Evolutionary conservation across 2,888 invertebrate genomes (phyloP).

Genomic region (Panorpa germanica): DNA sequence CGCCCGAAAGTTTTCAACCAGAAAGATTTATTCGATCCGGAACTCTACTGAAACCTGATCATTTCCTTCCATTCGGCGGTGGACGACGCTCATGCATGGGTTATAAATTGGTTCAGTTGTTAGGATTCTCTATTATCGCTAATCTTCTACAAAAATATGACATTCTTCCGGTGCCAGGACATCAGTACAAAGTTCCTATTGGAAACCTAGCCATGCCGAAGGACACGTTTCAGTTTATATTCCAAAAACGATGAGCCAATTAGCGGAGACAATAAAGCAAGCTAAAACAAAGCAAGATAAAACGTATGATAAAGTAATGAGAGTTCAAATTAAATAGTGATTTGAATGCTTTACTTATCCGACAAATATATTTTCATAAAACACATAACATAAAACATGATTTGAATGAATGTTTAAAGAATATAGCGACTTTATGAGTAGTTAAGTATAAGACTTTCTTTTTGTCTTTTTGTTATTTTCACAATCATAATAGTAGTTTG

Average conservation of each 20-base stretch:
- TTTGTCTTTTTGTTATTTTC: too few species aligned
- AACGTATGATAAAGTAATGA: too few species aligned
- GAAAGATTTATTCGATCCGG: conserved; percentile 37
- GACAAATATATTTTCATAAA: too few species aligned
- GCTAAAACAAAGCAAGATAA: too few species aligned
- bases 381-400: too few species aligned
- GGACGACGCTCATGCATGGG: conserved; percentile 49
- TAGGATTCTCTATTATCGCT: conserved; percentile 32
- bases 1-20: conserved; percentile 37
- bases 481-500: too few species aligned
- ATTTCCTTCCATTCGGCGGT: conserved; percentile 45
- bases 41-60: conserved; percentile 35
- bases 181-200: conserved; percentile 29
- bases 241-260: conserved; percentile 25
- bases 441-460: too few species aligned
- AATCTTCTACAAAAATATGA: conserved; percentile 32
- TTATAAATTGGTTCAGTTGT: conserved; percentile 40
- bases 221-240: conserved; percentile 28
- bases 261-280: neutral
- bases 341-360: too few species aligned
- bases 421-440: too few species aligned
- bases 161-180: conserved; percentile 25
- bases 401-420: too few species aligned
- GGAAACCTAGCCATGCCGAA: conserved; percentile 33
- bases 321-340: too few species aligned